Conservation (phyloP, 2,888 invertebrate genomes). For the Podabrus alpinus region DNA sequence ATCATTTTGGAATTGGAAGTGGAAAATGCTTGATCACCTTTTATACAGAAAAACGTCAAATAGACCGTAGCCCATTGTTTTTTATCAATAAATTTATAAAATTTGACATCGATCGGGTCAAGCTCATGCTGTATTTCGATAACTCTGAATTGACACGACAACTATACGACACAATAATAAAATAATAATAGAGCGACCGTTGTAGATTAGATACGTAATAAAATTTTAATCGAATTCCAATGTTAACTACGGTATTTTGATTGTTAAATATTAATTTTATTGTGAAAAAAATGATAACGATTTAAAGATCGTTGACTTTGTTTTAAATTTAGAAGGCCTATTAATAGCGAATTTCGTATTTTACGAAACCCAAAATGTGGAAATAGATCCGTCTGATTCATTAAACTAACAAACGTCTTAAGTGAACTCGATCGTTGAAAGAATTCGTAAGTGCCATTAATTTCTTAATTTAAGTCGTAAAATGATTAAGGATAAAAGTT, state of each 20-base stretch:
- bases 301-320: not conserved
- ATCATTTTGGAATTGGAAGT: too few relatives aligned
- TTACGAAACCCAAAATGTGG: not conserved
- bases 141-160: not conserved
- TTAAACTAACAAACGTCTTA: not conserved
- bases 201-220: not conserved
- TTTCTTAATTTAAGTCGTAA: not conserved
- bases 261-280: not conserved
- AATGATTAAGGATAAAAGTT: not conserved
- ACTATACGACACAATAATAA: not conserved
- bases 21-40: not conserved
- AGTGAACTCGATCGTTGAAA: not conserved
- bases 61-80: not conserved
- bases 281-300: not conserved
- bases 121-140: not conserved
- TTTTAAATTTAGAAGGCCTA: not conserved
- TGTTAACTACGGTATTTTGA: not conserved
- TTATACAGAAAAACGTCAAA: too few relatives aligned
- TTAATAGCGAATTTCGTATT: not conserved
- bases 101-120: not conserved
- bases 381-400: not conserved
- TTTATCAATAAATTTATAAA: not conserved
- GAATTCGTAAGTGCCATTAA: not conserved
- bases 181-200: not conserved
- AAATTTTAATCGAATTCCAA: not conserved